Evolutionary conservation across 2,797 vertebrate genomes (phyloP), one percentile per base, ranked within the genome.

Genomic region (Girardinus metallicus): DNA sequence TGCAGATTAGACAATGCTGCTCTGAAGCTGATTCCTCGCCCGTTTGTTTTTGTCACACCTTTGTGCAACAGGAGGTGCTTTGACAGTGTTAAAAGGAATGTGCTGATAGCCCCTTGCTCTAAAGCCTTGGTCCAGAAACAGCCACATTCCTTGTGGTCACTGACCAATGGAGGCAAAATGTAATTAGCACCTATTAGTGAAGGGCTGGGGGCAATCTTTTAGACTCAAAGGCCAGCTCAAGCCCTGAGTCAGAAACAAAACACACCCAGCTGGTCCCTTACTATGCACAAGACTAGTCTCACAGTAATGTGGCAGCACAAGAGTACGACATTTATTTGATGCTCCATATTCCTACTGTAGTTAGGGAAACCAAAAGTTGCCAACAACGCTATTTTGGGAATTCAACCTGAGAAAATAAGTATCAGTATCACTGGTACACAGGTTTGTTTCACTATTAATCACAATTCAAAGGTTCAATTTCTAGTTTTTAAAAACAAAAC

Each of bases 141-240:
- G n/a, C 71, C 88, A 87, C 93, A 96, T 97, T 97, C 95, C 95
- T 97, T 89, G 86, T 94, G 95, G 78, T 86, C 92, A 92, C 60
- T 92, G 94, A 97, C 89, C 91, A 92, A 84, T 88, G 78, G 95
- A 92, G 93, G 93, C 90, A 87, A 96, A 97, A 97, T 95, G 94
- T 95, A 96, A 96, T 96, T 97, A 96, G 91, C 93, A 91, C 94
- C 83, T 93, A 94, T 94, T 95, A 95, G 96, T 94, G 93, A 93
- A 90, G 85, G 94, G 88, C 90, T 85, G 85, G 89, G 94, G 89
- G 78, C 83, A 89, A 85, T 89, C 91, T 96, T 96, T 96, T 93
- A 92, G 84, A 80, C 73, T 74, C 75, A 81, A 70, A 89, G 90
- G 79, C 76, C 79, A 75, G 80, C 74, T 82, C 76, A 13, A 60